Conservation (phyloP, 2,113 vertebrate genomes). For the Gila orcuttii region DNA sequence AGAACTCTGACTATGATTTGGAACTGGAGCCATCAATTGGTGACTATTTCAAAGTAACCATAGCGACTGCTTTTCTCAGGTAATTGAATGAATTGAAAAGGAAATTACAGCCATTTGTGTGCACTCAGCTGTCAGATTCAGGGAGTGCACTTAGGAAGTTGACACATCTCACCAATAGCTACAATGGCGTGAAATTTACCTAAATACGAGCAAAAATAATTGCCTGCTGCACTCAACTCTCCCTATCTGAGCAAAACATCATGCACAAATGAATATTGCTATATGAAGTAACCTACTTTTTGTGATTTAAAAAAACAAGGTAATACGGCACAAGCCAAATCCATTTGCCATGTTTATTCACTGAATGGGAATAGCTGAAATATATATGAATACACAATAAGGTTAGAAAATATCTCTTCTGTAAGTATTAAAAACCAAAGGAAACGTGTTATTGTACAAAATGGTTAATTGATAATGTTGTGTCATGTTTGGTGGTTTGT, state of each 20-base stretch:
- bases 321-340: neutral
- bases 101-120: neutral
- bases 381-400: neutral
- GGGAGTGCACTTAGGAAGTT: neutral
- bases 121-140: conserved; percentile 3
- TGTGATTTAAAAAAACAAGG: neutral
- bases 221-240: conserved; percentile 6
- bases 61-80: neutral
- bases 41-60: neutral
- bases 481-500: neutral
- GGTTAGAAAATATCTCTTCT: neutral
- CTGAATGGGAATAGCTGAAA: neutral
- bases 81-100: neutral
- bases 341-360: neutral
- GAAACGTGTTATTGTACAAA: neutral
- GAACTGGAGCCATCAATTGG: neutral
- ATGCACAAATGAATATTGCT: neutral
- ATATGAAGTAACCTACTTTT: neutral
- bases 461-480: neutral
- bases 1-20: conserved; percentile 3
- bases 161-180: neutral
- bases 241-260: neutral
- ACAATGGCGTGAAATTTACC: neutral
- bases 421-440: neutral
- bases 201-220: neutral